Base-by-base conservation (phyloP, 2,797 vertebrate species). In the Steatocranus sp. region DNA sequence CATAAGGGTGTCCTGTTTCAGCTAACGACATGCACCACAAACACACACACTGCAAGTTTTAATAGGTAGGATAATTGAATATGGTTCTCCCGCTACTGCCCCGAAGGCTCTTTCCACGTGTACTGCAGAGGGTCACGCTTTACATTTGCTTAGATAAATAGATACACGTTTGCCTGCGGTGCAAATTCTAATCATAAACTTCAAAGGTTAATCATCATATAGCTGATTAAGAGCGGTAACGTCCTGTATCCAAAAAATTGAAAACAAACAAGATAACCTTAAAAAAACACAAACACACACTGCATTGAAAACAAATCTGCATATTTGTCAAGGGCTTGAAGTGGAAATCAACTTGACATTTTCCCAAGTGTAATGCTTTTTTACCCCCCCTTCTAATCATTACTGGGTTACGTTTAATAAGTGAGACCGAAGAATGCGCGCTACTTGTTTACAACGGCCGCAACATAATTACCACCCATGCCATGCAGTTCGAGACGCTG, bases 31-130 rank as follows among this genome's bases (percentile, higher is more conserved):
- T 48, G 38, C 73, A 75, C 53, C 30, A 54, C 80, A 76, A 70
- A 77, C 83, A 68, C 76, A 76, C 58, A 4, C 76, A 61, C 79
- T 84, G 88, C 85, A 85, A 51, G 81, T 90, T 93, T 81, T 89
- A 93, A 93, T 91, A 70, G 87, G 88, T 43, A 73, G 58, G 56
- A 88, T 95, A 95, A 95, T 95, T 94, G 93, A 94, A 92, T 93
- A 50, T 51, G 56, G 61, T 61, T 87, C 84, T 78, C 85, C 68
- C 68, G 18, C 41, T 63, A 38, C 85, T 85, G 88, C 89, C 92
- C 93, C 74, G 56, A 83, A 92, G 94, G 88, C 74, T 86, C 80
- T 34, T 25, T 90, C 86, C 77, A 80, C 83, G 27, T 80, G 56
- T 78, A 49, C 49, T 81, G 88, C 79, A 66, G 43, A 83, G 34